phyloP scores from a whole-genome alignment of 1,140 invertebrate species.

The Nautilus pompilius region DNA sequence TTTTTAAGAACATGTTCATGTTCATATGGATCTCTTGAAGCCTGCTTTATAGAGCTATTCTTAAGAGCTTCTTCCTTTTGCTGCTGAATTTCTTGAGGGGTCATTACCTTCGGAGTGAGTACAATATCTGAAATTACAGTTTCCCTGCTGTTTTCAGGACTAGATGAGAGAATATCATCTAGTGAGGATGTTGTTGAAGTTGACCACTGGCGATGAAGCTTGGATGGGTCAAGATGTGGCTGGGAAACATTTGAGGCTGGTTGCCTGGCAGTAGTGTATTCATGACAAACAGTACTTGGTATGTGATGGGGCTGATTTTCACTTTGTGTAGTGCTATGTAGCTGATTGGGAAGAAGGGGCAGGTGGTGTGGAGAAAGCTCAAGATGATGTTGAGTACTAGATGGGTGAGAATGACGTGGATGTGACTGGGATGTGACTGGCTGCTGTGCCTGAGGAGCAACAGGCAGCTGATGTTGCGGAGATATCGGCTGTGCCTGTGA shows the following conservation, averaged over 20 bases:
- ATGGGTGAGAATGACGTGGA: neutral
- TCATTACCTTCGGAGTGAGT: constrained; percentile 36
- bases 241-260: neutral
- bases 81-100: constrained; percentile 47
- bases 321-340: neutral
- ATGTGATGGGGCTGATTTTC: neutral
- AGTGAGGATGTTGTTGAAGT: constrained; percentile 36
- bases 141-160: constrained; percentile 58
- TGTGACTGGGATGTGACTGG: neutral
- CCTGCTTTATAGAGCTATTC: constrained; percentile 23
- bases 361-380: constrained; percentile 1
- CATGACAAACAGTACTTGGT: too few species aligned
- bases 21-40: constrained; percentile 65
- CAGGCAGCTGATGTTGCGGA: neutral
- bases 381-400: neutral
- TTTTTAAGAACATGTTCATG: constrained; percentile 71
- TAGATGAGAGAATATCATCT: constrained; percentile 63
- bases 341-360: neutral
- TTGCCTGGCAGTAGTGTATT: too few species aligned
- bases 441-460: neutral
- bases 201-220: constrained; percentile 25
- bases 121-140: constrained; percentile 16
- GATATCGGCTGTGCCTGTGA: neutral
- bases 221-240: constrained; percentile 1
- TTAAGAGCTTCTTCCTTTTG: constrained; percentile 52